phyloP scores from a whole-genome alignment of 2,797 vertebrate species.

The Dermochelys coriacea region DNA sequence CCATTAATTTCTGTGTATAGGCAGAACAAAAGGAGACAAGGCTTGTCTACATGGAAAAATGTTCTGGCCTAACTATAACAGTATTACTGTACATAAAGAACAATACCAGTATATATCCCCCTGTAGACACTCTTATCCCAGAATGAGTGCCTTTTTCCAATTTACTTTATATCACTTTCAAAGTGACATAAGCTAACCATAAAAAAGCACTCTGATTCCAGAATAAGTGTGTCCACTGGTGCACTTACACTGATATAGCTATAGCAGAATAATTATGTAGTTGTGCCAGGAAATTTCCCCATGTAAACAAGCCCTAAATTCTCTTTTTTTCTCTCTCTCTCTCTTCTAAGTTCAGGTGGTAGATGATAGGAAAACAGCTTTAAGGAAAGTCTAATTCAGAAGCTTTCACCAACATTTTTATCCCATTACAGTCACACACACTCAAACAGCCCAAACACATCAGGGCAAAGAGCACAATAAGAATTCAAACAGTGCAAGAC shows the following conservation, averaged over 20 bases:
- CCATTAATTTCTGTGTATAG: neutral
- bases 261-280: neutral
- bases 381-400: conserved; percentile 7
- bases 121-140: neutral
- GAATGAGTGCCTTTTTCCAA: neutral
- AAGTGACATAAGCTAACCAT: neutral
- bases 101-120: neutral
- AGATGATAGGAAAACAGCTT: neutral
- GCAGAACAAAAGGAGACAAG: neutral
- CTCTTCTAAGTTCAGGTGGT: neutral
- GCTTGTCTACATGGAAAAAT: neutral
- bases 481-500: conserved; percentile 60
- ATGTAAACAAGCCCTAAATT: neutral
- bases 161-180: neutral
- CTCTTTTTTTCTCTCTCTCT: neutral
- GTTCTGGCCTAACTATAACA: neutral
- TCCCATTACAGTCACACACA: conserved; percentile 44
- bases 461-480: conserved; percentile 47
- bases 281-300: neutral
- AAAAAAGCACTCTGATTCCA: neutral
- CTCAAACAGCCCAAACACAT: conserved; percentile 51
- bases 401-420: conserved; percentile 55
- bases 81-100: accelerated
- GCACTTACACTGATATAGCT: accelerated
- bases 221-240: neutral